Conservation (phyloP, 2,113 vertebrate genomes). For the Psittacara wagleri region DNA sequence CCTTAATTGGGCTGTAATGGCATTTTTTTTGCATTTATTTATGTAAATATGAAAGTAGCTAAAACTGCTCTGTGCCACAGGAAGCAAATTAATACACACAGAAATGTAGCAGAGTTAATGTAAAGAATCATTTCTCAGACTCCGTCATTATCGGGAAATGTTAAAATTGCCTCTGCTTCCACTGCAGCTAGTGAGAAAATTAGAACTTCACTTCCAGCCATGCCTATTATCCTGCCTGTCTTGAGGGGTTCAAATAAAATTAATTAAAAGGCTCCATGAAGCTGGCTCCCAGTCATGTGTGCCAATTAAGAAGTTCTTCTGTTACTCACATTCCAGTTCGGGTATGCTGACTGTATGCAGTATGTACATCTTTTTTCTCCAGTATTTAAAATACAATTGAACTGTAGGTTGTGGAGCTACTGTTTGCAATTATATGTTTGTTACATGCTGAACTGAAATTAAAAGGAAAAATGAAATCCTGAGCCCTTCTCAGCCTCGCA, state of each 20-base stretch:
- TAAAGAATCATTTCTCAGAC: slow-evolving; percentile 10
- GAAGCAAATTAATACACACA: slow-evolving; percentile 24
- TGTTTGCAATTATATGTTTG: neutral
- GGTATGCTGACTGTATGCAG: neutral
- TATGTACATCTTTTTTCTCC: neutral
- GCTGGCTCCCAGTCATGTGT: neutral
- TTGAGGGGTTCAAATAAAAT: neutral
- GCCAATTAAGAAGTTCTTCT: neutral
- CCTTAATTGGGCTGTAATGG: slow-evolving; percentile 44
- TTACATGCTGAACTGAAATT: neutral
- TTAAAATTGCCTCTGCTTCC: slow-evolving; percentile 7
- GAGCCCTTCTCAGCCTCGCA: neutral
- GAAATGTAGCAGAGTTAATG: neutral
- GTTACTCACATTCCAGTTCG: neutral
- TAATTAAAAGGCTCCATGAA: neutral
- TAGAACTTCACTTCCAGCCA: neutral
- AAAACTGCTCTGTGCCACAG: neutral
- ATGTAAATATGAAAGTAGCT: slow-evolving; percentile 32
- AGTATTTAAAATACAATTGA: neutral
- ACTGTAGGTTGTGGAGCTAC: neutral
- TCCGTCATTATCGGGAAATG: neutral
- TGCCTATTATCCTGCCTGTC: neutral
- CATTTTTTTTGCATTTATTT: slow-evolving; percentile 24
- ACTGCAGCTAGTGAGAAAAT: slow-evolving; percentile 10
- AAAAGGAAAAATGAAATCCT: neutral